Percentiles rank a stretch among this genome's conserved stretches.
phyloP scores from a whole-genome alignment of 2,113 vertebrate species.

The Lagenorhynchus albirostris region DNA sequence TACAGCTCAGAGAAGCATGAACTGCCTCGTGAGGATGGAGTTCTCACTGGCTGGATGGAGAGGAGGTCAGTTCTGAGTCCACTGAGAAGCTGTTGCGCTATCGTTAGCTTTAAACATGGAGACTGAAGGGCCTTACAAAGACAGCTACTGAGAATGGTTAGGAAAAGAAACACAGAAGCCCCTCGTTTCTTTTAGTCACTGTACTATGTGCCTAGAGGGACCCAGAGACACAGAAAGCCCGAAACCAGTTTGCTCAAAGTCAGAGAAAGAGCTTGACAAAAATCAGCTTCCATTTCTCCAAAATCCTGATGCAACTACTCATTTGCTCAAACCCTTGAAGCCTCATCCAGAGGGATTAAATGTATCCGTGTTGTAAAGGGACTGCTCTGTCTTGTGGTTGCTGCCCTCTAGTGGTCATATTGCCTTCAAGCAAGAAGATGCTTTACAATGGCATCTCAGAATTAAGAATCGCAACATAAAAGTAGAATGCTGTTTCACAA shows the following conservation, averaged over 20 bases:
- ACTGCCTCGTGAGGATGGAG: neutral
- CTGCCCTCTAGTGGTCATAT: constrained; percentile 43
- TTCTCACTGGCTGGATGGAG: neutral
- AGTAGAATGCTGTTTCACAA: neutral
- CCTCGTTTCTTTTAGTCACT: neutral
- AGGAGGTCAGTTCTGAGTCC: neutral
- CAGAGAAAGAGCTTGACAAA: neutral
- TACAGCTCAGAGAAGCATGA: neutral
- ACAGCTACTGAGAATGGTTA: neutral
- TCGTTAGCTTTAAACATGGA: neutral
- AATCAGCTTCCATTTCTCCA: neutral
- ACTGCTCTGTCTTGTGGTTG: neutral
- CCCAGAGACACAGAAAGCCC: neutral
- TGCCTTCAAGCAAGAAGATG: neutral
- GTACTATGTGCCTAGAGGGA: neutral
- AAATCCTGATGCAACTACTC: neutral
- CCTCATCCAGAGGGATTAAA: neutral
- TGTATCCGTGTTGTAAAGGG: neutral
- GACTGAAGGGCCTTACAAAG: neutral
- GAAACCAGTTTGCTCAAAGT: neutral
- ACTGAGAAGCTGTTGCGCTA: rapidly evolving
- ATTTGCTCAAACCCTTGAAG: neutral
- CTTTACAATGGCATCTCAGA: neutral
- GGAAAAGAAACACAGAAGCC: neutral
- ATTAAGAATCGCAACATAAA: neutral